Percentiles rank a stretch among this genome's conserved stretches.
Evolutionary conservation across 1,140 invertebrate species (phyloP).

Genomic region (Drosophila repletoides): DNA sequence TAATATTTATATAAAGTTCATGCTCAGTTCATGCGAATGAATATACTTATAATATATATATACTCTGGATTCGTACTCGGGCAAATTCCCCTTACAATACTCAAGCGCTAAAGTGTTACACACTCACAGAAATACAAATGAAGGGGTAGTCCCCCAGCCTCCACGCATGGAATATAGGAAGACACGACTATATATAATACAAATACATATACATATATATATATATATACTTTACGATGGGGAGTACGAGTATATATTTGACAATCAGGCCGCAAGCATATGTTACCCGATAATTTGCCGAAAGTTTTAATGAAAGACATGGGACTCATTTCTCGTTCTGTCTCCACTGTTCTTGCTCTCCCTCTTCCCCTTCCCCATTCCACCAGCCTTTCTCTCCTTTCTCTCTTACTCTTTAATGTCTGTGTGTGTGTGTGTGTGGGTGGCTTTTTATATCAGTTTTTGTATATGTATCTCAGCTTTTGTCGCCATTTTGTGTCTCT

Average conservation of each 20-base stretch:
- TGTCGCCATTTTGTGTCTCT: slow-evolving; percentile 64
- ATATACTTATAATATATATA: slow-evolving; percentile 17
- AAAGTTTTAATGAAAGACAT: slow-evolving; percentile 83
- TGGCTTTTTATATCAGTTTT: too few relatives aligned
- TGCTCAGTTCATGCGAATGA: slow-evolving; percentile 7
- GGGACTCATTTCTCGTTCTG: slow-evolving; percentile 78
- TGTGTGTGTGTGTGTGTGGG: slow-evolving; percentile 15
- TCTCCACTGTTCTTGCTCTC: slow-evolving; percentile 18
- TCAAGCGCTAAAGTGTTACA: slow-evolving; percentile 74
- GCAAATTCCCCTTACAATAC: slow-evolving; percentile 70
- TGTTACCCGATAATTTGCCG: slow-evolving; percentile 83
- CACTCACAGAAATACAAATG: slow-evolving; percentile 34
- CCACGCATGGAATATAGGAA: slow-evolving; percentile 4
- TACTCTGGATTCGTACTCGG: background rate
- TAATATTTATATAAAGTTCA: slow-evolving; percentile 70
- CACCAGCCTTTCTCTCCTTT: slow-evolving; percentile 30
- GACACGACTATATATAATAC: background rate
- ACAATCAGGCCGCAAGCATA: slow-evolving; percentile 81
- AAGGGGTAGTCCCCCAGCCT: slow-evolving; percentile 1
- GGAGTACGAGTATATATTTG: slow-evolving; percentile 40
- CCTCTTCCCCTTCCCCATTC: background rate
- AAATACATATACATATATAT: background rate
- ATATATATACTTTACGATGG: background rate
- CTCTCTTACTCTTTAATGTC: background rate
- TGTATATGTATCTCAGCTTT: slow-evolving; percentile 18